Conservation (phyloP, 2,113 vertebrate species). For the Phalacrocorax aristotelis region DNA sequence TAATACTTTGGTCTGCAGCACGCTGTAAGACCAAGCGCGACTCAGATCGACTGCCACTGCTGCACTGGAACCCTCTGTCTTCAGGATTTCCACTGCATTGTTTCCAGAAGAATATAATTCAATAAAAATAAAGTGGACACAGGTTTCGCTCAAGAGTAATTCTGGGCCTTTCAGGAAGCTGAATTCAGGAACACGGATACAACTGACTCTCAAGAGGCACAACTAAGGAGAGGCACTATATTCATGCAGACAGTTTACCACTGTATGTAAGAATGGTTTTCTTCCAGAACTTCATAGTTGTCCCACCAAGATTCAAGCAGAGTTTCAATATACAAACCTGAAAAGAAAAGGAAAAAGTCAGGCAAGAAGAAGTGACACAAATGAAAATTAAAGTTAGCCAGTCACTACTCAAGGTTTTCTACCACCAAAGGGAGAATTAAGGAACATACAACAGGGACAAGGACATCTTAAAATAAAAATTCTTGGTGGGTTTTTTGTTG, state of each 20-base stretch:
- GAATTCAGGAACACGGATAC: neutral
- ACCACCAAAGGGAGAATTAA: neutral
- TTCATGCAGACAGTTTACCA: conserved; percentile 76
- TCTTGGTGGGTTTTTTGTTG: neutral
- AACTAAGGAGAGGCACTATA: neutral
- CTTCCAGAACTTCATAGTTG: conserved; percentile 86
- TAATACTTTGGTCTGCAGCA: neutral
- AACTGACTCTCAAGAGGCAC: neutral
- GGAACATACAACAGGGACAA: neutral
- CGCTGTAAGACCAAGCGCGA: neutral
- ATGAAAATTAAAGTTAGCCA: neutral
- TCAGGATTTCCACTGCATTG: neutral
- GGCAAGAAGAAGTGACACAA: neutral
- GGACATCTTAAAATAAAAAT: neutral
- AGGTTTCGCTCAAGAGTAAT: neutral
- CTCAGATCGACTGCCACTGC: neutral
- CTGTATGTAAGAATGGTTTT: conserved; percentile 96
- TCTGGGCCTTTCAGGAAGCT: neutral
- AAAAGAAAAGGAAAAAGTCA: neutral
- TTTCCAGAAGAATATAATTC: neutral
- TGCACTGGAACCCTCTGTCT: neutral
- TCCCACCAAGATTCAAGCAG: conserved; percentile 87
- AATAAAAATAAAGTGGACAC: neutral
- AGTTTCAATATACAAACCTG: conserved; percentile 84
- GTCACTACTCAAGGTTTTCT: neutral